Conservation (phyloP, 2,113 vertebrate genomes). For the Perccottus glenii region DNA sequence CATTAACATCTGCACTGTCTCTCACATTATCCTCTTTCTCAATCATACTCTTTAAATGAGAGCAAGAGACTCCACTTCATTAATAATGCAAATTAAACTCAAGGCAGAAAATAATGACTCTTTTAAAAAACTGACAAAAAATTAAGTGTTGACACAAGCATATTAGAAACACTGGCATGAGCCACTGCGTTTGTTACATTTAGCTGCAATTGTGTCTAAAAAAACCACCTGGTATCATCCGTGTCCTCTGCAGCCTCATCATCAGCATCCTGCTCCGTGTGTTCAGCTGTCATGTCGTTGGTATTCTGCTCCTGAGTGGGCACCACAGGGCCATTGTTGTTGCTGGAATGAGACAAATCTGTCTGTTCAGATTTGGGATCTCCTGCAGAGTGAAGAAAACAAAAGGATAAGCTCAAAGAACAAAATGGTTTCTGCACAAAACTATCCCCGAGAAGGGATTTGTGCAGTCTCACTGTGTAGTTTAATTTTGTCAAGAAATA, state of each 20-base stretch:
- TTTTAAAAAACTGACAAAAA: background rate
- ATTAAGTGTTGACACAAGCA: background rate
- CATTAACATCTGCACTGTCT: too few species aligned
- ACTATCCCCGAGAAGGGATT: background rate
- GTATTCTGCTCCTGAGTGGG: conserved; percentile 43
- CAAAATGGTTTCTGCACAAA: background rate
- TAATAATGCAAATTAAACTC: background rate
- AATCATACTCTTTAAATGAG: background rate
- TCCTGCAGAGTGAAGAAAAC: conserved; percentile 34
- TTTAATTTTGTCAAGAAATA: too few species aligned
- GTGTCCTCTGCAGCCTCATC: conserved; percentile 95
- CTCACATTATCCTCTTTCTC: background rate
- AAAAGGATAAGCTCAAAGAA: background rate
- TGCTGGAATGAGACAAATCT: conserved; percentile 46
- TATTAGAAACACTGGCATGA: too few species aligned
- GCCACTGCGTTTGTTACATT: too few species aligned
- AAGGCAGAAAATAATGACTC: background rate
- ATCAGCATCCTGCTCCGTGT: conserved; percentile 88
- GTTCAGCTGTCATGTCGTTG: conserved; percentile 70
- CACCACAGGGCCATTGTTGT: conserved; percentile 67
- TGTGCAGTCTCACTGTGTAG: background rate
- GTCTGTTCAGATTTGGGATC: conserved; percentile 56
- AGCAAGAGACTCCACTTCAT: conserved; percentile 1
- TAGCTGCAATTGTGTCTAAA: background rate
- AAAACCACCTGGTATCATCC: conserved; percentile 85